These are phyloP conservation scores for Tachina grossa DNA, from an alignment of 2,888 invertebrate genomes.

Conservation along the genomic window DNA sequence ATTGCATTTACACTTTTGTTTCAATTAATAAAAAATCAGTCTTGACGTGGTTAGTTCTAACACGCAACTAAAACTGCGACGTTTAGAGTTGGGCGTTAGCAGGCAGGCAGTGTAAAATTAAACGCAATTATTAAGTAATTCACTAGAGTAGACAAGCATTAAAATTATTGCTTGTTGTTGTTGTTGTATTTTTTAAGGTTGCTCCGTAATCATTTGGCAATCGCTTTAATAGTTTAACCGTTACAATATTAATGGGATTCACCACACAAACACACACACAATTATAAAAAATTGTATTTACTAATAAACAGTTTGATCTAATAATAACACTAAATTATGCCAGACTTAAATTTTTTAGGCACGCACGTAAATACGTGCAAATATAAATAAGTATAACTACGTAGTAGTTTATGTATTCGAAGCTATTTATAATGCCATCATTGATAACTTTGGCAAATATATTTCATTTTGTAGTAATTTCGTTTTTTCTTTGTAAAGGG, in stretches of 20 bases:
- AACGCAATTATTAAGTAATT: not conserved
- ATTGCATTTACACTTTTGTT: not conserved
- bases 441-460: conserved; percentile 13
- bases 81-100: not conserved
- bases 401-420: too few relatives aligned
- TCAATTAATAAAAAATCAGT: conserved; percentile 35
- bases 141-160: conserved; percentile 8
- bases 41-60: conserved; percentile 45
- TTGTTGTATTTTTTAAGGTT: not conserved
- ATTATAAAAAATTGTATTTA: too few relatives aligned
- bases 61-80: conserved; percentile 44
- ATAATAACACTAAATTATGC: too few relatives aligned
- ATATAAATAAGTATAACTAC: too few relatives aligned
- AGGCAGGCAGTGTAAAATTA: conserved; percentile 26
- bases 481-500: not conserved
- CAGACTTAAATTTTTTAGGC: too few relatives aligned
- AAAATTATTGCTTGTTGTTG: conserved; percentile 8
- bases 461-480: conserved; percentile 7
- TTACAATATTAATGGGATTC: not conserved
- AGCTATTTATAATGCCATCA: not conserved
- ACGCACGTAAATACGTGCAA: too few relatives aligned
- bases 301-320: too few relatives aligned
- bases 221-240: not conserved
- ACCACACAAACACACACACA: too few relatives aligned
- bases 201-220: not conserved